Base-by-base conservation (phyloP, 2,888 invertebrate genomes). In the Luffia ferchaultella region DNA sequence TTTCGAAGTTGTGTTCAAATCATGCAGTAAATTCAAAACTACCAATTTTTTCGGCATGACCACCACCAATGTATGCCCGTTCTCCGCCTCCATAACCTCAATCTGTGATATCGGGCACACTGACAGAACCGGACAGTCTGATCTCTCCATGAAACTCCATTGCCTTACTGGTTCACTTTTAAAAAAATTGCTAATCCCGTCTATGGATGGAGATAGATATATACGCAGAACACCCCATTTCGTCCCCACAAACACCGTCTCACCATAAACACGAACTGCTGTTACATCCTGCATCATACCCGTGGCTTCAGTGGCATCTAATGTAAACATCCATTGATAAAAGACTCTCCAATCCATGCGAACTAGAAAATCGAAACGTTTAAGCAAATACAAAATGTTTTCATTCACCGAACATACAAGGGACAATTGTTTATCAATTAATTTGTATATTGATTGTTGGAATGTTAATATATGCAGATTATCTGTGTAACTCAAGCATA, bases 11-110 rank as follows among this genome's bases (percentile, higher is more conserved):
- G n/a, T n/a, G n/a, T n/a, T n/a, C n/a, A 5, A n/a, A 3, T 42
- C 43, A 51, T 80, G 74, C 0, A 49, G 58, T 20, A 70, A 78
- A n/a, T 66, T 65, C 0, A 82, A 45, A 0, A 74, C 58, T 0
- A 69, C 73, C 7, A 82, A 65, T 55, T 79, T 77, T 49, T 75
- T 73, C 0, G 76, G 77, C 78, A 79, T 77, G 0, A 67, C 79
- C 0, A 77, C 70, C 1, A 77, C 53, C 0, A 82, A 64, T 0
- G 58, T 69, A 49, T 82, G 82, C 0, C 76, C 73, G 1, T 68
- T 63, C 42, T 68, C 65, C 0, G 57, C 54, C 59, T 82, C 82
- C 0, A 68, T 44, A 0, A 75, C 66, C 46, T 82, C 79, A 3
- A 80, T 66, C 51, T 69, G 64, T 0, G 74, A 50, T 40, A 82